Percentiles rank a stretch among this genome's conserved stretches.
Evolutionary conservation across 2,113 vertebrate species (phyloP).

Genomic region (Pteruthius melanotis): DNA sequence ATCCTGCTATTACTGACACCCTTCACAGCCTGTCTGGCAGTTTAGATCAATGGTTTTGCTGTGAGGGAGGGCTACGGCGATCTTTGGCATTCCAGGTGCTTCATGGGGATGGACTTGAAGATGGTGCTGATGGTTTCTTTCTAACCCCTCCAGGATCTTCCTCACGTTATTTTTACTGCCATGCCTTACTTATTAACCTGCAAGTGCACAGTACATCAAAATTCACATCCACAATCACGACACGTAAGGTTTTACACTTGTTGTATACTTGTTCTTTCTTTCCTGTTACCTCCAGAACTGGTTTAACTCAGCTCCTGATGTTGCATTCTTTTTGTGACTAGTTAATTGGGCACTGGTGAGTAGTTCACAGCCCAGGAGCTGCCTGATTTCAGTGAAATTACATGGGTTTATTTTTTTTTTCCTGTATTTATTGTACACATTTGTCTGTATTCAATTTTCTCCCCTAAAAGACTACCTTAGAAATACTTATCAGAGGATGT

Average conservation of each 20-base stretch:
- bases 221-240: background rate
- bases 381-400: background rate
- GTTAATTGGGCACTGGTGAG: background rate
- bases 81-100: rapidly evolving
- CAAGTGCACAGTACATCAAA: background rate
- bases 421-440: background rate
- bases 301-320: background rate
- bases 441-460: background rate
- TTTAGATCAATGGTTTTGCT: background rate
- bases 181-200: background rate
- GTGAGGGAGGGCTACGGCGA: no score
- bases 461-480: background rate
- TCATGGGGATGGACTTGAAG: background rate
- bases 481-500: background rate
- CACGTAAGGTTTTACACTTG: background rate
- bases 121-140: no score
- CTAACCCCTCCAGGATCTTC: background rate
- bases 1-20: background rate
- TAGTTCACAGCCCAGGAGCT: background rate
- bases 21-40: background rate
- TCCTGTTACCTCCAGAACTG: background rate
- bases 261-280: background rate
- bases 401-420: background rate
- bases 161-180: background rate
- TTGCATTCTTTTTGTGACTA: background rate